Evolutionary conservation across 2,797 vertebrate genomes (phyloP).

Genomic region (Sylvia borin): DNA sequence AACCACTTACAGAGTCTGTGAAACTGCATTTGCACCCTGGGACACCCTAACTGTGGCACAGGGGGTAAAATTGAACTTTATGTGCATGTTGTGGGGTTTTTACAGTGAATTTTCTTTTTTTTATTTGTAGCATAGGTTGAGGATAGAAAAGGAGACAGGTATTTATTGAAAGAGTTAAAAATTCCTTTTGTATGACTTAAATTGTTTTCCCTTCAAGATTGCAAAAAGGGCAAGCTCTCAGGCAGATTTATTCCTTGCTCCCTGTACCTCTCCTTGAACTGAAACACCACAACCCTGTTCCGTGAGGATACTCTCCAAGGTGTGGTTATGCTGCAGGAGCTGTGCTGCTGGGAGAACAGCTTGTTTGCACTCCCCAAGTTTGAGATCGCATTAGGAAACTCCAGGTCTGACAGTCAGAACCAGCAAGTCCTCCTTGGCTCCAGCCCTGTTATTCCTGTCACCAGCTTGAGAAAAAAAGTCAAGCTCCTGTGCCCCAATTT

Average conservation of each 20-base stretch:
- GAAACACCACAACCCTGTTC: not conserved
- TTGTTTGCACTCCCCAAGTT: not conserved
- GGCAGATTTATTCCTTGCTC: not conserved
- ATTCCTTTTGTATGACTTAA: not conserved
- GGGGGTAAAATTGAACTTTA: not conserved
- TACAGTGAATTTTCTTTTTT: not conserved
- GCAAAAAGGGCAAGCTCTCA: not conserved
- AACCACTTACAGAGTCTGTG: not conserved
- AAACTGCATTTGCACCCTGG: no score
- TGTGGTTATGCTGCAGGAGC: not conserved
- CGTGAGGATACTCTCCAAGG: not conserved
- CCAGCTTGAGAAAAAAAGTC: not conserved
- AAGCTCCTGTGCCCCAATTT: conserved; percentile 26
- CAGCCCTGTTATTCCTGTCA: not conserved
- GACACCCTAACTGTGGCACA: not conserved
- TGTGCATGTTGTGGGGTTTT: not conserved
- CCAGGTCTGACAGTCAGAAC: not conserved
- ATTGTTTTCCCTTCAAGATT: not conserved
- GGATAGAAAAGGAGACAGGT: not conserved
- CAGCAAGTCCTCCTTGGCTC: not conserved
- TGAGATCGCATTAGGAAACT: not conserved
- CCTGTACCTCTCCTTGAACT: not conserved
- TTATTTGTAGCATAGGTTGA: not conserved
- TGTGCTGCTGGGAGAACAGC: not conserved
- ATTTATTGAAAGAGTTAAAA: not conserved